Evolutionary conservation across 1,140 invertebrate species (phyloP).

Genomic region (Neelides sp.): DNA sequence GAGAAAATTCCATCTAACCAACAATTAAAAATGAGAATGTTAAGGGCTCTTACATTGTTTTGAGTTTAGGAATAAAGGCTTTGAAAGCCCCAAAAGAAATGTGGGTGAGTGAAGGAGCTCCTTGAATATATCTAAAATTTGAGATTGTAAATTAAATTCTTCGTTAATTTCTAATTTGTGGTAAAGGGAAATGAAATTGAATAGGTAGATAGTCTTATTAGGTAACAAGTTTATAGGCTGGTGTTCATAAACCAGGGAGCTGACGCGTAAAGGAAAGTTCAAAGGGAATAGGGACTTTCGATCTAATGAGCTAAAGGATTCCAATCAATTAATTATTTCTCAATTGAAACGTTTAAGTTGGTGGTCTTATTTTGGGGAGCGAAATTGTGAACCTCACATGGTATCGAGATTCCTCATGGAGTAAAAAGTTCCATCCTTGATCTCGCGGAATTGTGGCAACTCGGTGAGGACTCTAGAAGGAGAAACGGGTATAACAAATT

Average conservation of each 20-base stretch:
- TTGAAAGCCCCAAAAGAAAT: slow-evolving; percentile 21
- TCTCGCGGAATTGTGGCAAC: slow-evolving; percentile 14
- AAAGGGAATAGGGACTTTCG: neutral
- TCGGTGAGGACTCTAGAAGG: slow-evolving; percentile 15
- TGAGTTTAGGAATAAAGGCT: slow-evolving; percentile 19
- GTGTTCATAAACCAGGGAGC: neutral
- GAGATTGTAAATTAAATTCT: slow-evolving; percentile 3
- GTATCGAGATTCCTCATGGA: slow-evolving; percentile 16
- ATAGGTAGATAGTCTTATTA: neutral
- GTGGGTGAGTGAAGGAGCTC: slow-evolving; percentile 11
- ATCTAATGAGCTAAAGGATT: neutral
- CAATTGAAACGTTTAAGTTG: neutral
- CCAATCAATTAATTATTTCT: neutral
- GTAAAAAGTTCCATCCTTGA: slow-evolving; percentile 16
- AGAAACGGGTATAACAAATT: neutral
- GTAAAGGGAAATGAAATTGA: slow-evolving; percentile 7
- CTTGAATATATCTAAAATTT: slow-evolving; percentile 20
- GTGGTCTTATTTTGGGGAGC: neutral
- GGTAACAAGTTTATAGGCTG: neutral
- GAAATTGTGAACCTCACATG: slow-evolving; percentile 14
- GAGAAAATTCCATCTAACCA: neutral
- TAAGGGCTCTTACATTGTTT: slow-evolving; percentile 21
- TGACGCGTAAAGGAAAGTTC: neutral
- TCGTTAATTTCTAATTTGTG: neutral
- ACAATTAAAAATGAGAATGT: neutral